These are phyloP conservation scores for Pimephales promelas DNA, from an alignment of 2,113 vertebrate species.

Conservation along the genomic window DNA sequence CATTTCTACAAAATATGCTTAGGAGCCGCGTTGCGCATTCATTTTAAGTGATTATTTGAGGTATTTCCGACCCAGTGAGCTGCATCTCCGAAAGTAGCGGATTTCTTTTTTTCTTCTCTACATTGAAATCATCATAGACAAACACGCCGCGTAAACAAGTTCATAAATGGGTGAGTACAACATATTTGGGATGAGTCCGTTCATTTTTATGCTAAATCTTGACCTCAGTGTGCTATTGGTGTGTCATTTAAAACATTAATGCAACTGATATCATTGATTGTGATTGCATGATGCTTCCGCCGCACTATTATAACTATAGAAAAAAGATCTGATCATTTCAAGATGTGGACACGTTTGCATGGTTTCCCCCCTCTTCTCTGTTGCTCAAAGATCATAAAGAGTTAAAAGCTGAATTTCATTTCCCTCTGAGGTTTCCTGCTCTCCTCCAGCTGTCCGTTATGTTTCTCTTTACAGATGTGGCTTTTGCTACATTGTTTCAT, in stretches of 20 bases:
- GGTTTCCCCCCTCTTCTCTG: constrained; percentile 38
- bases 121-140: constrained; percentile 32
- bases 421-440: constrained; percentile 36
- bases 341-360: constrained; percentile 83
- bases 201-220: not conserved
- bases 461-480: constrained; percentile 39
- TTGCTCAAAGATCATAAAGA: constrained; percentile 41
- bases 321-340: constrained; percentile 69
- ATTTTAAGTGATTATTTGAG: constrained; percentile 28
- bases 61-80: constrained; percentile 5
- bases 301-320: not conserved
- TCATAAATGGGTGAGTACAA: constrained; percentile 59
- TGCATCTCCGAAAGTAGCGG: constrained; percentile 40
- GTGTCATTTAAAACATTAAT: constrained; percentile 24
- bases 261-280: not conserved
- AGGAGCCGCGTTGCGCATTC: constrained; percentile 10
- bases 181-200: not conserved
- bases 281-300: not conserved
- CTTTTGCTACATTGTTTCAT: constrained; percentile 17
- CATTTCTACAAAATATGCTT: constrained; percentile 24
- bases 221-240: not conserved
- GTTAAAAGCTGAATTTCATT: constrained; percentile 45
- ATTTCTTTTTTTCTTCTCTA: constrained; percentile 13
- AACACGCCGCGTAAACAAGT: constrained; percentile 48
- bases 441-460: constrained; percentile 38